A percentile compares a stretch with the other conserved stretches of the same genome.
These are phyloP conservation scores for Bombus sibiricus DNA, from an alignment of 1,140 invertebrate species.

Conservation along the genomic window DNA sequence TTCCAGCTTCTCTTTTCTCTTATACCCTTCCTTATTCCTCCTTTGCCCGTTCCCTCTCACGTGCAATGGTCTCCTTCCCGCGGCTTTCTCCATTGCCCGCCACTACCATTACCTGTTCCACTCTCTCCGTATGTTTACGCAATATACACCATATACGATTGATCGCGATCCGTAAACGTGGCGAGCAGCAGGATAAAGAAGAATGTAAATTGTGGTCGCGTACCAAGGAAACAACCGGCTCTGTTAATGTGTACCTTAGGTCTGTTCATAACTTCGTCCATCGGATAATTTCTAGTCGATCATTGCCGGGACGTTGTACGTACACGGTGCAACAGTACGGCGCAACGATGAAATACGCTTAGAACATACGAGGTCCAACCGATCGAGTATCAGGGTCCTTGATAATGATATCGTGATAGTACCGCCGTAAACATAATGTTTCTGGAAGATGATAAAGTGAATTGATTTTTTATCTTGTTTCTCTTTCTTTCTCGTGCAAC, in stretches of 20 bases:
- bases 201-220: conserved; percentile 69
- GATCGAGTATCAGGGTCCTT: not conserved
- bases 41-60: not conserved
- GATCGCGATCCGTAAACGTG: conserved; percentile 51
- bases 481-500: no score
- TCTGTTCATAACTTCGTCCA: conserved; percentile 7
- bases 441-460: no score
- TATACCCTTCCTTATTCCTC: not conserved
- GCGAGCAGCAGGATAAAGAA: conserved; percentile 57
- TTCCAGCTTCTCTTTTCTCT: no score
- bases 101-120: not conserved
- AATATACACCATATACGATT: conserved; percentile 31
- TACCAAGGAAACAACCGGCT: conserved; percentile 29
- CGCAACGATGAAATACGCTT: not conserved
- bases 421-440: not conserved
- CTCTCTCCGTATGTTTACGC: conserved; percentile 24
- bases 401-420: not conserved
- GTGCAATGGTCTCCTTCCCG: not conserved
- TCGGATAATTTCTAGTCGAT: not conserved
- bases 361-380: not conserved
- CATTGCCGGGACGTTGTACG: not conserved
- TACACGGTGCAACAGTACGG: no score
- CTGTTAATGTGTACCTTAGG: conserved; percentile 4
- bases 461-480: not conserved
- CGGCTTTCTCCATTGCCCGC: not conserved